Conservation (phyloP, 2,113 vertebrate genomes). For the Petaurus breviceps region DNA sequence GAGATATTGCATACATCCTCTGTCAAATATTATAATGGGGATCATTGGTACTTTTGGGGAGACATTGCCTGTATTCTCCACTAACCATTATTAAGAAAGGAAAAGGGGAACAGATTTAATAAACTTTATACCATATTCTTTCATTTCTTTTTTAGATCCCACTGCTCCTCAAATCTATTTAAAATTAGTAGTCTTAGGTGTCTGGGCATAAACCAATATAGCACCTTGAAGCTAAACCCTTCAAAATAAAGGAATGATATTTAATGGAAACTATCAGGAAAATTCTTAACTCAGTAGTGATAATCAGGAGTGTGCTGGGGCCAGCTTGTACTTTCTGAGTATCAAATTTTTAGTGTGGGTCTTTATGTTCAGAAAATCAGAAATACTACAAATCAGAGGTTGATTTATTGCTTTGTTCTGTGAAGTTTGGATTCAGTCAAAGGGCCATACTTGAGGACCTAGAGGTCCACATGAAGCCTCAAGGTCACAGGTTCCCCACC, state of each 20-base stretch:
- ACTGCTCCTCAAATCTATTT: background rate
- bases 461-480: no score
- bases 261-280: background rate
- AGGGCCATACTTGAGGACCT: no score
- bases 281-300: background rate
- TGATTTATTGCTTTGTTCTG: background rate
- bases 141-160: background rate
- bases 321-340: background rate
- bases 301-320: background rate
- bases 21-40: background rate
- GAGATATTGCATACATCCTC: background rate
- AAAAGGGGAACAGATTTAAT: background rate
- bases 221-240: background rate
- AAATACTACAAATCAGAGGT: background rate
- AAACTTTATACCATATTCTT: background rate
- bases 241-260: background rate
- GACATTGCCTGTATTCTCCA: background rate
- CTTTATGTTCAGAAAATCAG: background rate
- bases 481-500: no score
- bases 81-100: background rate
- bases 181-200: background rate
- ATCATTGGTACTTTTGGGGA: background rate
- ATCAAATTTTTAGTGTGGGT: background rate
- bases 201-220: background rate
- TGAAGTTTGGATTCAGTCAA: no score